These are phyloP conservation scores for Novumbra hubbsi DNA, from an alignment of 2,797 vertebrate species.

Conservation along the genomic window DNA sequence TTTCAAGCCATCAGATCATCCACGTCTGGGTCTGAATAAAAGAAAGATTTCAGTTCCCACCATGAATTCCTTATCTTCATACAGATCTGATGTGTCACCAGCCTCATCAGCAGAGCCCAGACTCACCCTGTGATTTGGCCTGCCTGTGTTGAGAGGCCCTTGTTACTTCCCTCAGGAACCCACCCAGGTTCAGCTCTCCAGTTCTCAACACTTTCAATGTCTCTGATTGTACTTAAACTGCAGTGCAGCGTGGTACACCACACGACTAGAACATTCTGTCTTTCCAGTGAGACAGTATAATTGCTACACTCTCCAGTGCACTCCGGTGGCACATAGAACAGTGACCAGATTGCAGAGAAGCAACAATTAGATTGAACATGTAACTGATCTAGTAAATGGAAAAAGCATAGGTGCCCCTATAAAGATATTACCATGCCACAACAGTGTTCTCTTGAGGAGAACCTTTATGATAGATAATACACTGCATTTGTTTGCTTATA, in stretches of 20 bases:
- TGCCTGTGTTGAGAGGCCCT: conserved; percentile 28
- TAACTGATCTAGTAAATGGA: background rate
- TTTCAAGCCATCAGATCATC: conserved; percentile 26
- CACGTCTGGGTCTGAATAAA: conserved; percentile 29
- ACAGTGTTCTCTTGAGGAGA: background rate
- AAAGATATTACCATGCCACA: background rate
- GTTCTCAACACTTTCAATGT: conserved; percentile 6
- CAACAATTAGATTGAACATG: background rate
- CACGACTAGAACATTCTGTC: conserved; percentile 10
- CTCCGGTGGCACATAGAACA: background rate
- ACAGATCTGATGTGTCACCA: conserved; percentile 28
- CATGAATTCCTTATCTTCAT: conserved; percentile 28
- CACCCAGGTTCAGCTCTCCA: background rate
- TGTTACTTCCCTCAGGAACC: conserved; percentile 23
- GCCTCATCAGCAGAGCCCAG: conserved; percentile 59
- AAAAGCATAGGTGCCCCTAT: background rate
- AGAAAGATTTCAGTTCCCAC: conserved; percentile 19
- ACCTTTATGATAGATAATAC: too few relatives aligned
- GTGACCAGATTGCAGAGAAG: background rate
- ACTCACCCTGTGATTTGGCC: conserved; percentile 42
- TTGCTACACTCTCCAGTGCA: conserved; percentile 2
- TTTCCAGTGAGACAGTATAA: background rate
- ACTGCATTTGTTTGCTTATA: background rate
- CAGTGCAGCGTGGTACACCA: conserved; percentile 17
- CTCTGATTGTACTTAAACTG: conserved; percentile 14